phyloP scores from a whole-genome alignment of 2,888 invertebrate species.

The Tiliacea citrago region DNA sequence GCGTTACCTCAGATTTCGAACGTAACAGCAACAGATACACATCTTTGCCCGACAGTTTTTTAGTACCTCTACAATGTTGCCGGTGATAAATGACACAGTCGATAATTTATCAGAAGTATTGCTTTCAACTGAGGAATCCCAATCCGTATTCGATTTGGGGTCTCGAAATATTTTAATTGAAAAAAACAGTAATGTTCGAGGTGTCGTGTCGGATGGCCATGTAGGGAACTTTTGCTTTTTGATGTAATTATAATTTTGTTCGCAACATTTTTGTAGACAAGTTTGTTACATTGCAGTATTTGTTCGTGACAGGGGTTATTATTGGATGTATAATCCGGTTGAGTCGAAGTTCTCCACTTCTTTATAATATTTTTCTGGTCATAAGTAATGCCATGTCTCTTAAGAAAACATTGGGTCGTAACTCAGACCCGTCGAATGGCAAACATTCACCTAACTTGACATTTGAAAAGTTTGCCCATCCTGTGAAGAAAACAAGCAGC shows the following conservation, averaged over 20 bases:
- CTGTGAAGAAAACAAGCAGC: conserved; percentile 38
- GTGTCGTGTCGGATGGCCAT: conserved; percentile 38
- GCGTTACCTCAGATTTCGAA: conserved; percentile 38
- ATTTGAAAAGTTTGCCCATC: conserved; percentile 50
- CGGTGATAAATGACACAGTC: conserved; percentile 63
- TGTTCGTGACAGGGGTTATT: not conserved
- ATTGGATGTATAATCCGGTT: not conserved
- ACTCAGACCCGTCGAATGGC: conserved; percentile 9
- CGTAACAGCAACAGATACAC: conserved; percentile 56
- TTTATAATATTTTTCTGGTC: conserved; percentile 14
- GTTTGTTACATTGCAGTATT: not conserved
- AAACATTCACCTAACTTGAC: conserved; percentile 23
- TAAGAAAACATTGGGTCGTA: conserved; percentile 9
- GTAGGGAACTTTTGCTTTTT: conserved; percentile 32
- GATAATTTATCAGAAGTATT: conserved; percentile 69
- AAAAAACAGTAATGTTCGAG: conserved; percentile 49
- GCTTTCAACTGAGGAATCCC: conserved; percentile 62
- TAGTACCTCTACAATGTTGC: conserved; percentile 65
- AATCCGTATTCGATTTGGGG: conserved; percentile 54
- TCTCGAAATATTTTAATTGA: conserved; percentile 61
- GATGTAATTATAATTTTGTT: conserved; percentile 29
- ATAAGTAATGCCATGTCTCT: conserved; percentile 7
- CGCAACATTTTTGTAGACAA: conserved; percentile 24
- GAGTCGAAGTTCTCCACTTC: not conserved
- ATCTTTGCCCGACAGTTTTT: conserved; percentile 63